Conservation (phyloP, 2,797 vertebrate species). For the Toxotes lorentzi region DNA sequence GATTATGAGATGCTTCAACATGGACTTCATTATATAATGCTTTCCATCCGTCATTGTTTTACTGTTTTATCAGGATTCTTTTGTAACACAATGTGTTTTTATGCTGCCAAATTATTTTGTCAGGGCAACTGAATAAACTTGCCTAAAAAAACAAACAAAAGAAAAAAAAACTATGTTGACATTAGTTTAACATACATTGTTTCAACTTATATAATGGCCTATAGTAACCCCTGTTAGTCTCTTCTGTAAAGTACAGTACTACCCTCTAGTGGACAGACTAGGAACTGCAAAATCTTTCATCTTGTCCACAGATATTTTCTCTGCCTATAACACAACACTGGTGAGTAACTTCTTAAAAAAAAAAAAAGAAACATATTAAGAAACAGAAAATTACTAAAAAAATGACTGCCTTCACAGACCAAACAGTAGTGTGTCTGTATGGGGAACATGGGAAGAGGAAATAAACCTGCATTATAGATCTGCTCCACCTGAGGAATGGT, state of each 20-base stretch:
- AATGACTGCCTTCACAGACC: background rate
- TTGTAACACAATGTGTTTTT: background rate
- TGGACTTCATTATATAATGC: background rate
- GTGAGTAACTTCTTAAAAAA: background rate
- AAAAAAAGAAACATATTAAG: no score
- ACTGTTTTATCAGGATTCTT: background rate
- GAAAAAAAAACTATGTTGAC: background rate
- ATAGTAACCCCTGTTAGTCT: background rate
- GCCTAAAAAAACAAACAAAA: background rate
- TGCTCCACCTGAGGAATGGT: background rate
- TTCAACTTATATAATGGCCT: conserved; percentile 15
- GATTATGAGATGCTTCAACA: no score
- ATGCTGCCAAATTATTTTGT: background rate
- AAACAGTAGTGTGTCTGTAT: background rate
- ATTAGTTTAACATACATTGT: conserved; percentile 2
- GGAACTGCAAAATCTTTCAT: background rate
- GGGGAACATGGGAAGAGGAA: background rate
- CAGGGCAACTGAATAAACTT: background rate
- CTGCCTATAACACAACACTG: background rate
- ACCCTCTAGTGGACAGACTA: conserved; percentile 49
- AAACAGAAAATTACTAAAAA: background rate
- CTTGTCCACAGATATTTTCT: background rate
- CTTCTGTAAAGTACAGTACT: conserved; percentile 25
- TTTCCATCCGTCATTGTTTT: background rate
- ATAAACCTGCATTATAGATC: background rate